phyloP scores from a whole-genome alignment of 1,140 invertebrate species.

The Drosophila asahinai region DNA sequence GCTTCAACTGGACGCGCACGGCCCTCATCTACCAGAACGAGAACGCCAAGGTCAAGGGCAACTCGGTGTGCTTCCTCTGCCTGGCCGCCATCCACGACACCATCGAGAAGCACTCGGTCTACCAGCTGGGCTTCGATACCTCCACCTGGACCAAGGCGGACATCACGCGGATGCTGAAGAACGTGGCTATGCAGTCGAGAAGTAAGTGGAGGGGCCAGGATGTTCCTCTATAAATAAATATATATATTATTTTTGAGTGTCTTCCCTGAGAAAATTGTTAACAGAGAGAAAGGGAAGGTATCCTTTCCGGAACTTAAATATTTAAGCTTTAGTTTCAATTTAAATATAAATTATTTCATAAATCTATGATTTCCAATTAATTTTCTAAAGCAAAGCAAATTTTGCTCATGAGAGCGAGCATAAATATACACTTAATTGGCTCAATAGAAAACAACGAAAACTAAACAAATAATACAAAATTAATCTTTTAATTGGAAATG shows the following conservation, averaged over 20 bases:
- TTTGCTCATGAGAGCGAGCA: neutral
- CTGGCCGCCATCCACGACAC: conserved; percentile 88
- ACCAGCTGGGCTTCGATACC: conserved; percentile 88
- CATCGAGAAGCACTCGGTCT: conserved; percentile 84
- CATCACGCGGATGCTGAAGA: conserved; percentile 88
- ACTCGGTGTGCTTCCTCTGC: conserved; percentile 90
- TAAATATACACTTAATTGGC: too few relatives aligned
- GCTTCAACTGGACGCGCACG: conserved; percentile 89
- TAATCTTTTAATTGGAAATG: neutral
- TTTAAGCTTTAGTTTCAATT: neutral
- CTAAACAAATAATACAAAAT: neutral
- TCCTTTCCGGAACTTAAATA: neutral
- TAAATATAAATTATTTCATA: neutral
- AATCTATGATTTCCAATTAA: neutral
- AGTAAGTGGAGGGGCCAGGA: conserved; percentile 89
- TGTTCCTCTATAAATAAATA: neutral
- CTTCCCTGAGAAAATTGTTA: too few relatives aligned
- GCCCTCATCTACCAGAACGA: conserved; percentile 90
- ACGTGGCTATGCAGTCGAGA: conserved; percentile 89
- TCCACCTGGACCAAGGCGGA: conserved; percentile 82
- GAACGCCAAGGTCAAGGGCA: conserved; percentile 86
- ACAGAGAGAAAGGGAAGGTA: neutral
- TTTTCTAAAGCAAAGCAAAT: too few relatives aligned
- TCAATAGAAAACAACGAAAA: neutral
- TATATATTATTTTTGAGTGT: neutral